Percentiles rank a stretch among this genome's conserved stretches.
These are phyloP conservation scores for Anastrepha ludens DNA, from an alignment of 1,140 invertebrate species.

Conservation along the genomic window DNA sequence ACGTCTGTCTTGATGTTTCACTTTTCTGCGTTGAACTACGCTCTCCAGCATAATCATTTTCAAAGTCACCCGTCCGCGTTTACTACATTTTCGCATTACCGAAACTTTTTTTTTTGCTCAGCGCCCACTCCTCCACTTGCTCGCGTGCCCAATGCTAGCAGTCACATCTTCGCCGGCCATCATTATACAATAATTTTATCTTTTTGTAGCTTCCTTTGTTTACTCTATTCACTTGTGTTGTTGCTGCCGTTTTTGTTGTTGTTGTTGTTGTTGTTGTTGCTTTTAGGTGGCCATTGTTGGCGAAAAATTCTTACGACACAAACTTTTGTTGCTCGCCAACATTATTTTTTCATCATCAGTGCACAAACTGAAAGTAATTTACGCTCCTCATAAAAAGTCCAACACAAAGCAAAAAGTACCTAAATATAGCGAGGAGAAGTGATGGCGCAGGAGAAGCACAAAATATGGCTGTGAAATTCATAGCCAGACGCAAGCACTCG, in stretches of 20 bases:
- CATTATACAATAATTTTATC: conserved; percentile 47
- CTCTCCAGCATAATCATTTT: not conserved
- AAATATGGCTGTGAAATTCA: conserved; percentile 11
- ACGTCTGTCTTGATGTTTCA: not conserved
- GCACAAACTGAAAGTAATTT: conserved; percentile 73
- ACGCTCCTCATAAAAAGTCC: conserved; percentile 68
- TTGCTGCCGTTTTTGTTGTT: not conserved
- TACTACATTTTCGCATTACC: not conserved
- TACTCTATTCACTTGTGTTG: not conserved
- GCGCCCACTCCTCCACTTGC: not conserved
- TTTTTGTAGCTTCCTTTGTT: conserved; percentile 22
- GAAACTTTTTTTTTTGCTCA: not conserved
- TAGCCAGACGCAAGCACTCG: not conserved
- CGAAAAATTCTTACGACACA: not conserved
- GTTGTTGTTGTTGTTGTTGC: not conserved
- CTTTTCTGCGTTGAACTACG: not conserved
- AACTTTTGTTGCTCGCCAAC: conserved; percentile 60
- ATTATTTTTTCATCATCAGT: conserved; percentile 74
- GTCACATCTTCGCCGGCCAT: conserved; percentile 20
- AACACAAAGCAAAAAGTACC: not conserved
- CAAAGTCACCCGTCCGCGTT: not conserved
- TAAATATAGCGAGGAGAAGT: not conserved
- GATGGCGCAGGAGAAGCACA: not conserved
- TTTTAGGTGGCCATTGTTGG: conserved; percentile 11
- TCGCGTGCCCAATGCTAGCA: not conserved